Evolutionary conservation across 2,888 invertebrate genomes (phyloP).

Genomic region (Melanargia galathea): DNA sequence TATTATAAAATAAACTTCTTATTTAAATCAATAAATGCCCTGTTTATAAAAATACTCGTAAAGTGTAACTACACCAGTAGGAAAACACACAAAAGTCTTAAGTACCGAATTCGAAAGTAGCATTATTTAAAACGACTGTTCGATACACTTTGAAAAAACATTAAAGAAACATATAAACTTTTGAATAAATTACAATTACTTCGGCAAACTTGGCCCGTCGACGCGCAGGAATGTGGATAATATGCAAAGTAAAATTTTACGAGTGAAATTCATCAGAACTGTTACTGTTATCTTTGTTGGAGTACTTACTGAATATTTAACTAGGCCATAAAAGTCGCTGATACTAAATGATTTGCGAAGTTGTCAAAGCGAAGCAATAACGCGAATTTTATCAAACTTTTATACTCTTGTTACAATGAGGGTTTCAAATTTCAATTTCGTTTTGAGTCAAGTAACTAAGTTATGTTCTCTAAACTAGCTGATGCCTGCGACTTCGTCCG

Average conservation of each 20-base stretch:
- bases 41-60: not conserved
- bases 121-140: conserved; percentile 26
- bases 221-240: conserved; percentile 34
- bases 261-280: conserved; percentile 37
- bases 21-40: no score
- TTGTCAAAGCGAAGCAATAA: conserved; percentile 4
- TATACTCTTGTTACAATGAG: not conserved
- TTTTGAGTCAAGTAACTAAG: not conserved
- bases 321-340: conserved; percentile 27
- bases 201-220: conserved; percentile 30
- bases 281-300: conserved; percentile 36
- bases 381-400: not conserved
- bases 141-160: conserved; percentile 36
- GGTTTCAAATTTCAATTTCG: not conserved
- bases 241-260: conserved; percentile 39
- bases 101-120: conserved; percentile 33
- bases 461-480: no score
- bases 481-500: no score
- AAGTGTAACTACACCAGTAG: not conserved
- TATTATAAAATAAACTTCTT: no score
- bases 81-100: conserved; percentile 31
- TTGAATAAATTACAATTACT: conserved; percentile 40
- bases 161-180: conserved; percentile 38
- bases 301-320: conserved; percentile 33
- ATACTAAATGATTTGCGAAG: conserved; percentile 19